These are phyloP conservation scores for Drosophila vallismaia DNA, from an alignment of 2,888 invertebrate genomes.

Conservation along the genomic window DNA sequence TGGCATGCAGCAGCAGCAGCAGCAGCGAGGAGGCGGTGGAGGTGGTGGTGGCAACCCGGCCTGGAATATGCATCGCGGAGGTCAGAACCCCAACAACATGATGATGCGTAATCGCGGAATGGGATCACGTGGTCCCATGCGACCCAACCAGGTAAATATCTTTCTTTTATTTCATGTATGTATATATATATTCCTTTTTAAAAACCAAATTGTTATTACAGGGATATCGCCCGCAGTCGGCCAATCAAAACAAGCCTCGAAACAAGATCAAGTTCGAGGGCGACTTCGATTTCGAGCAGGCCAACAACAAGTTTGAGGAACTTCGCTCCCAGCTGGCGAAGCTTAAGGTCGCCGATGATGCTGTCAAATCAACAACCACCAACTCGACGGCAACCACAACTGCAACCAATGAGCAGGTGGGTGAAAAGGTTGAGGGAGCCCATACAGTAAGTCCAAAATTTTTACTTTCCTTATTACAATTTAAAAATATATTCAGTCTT, in stretches of 20 bases:
- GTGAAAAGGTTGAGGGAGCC: conserved; percentile 38
- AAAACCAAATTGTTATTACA: conserved; percentile 26
- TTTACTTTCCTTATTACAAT: conserved; percentile 13
- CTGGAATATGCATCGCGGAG: conserved; percentile 83
- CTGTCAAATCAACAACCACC: conserved; percentile 61
- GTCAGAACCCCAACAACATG: conserved; percentile 78
- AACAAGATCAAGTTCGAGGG: conserved; percentile 94
- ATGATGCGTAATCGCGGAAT: conserved; percentile 80
- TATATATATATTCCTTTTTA: no score
- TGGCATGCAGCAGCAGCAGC: conserved; percentile 63
- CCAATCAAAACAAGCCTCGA: conserved; percentile 84
- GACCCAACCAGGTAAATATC: conserved; percentile 77
- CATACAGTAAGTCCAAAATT: conserved; percentile 27
- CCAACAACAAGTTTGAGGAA: conserved; percentile 98
- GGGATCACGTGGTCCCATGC: conserved; percentile 82
- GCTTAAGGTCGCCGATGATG: conserved; percentile 88
- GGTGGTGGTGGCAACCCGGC: conserved; percentile 77
- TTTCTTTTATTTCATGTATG: neutral
- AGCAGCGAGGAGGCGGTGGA: conserved; percentile 31
- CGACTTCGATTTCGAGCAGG: conserved; percentile 99
- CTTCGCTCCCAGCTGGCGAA: conserved; percentile 93
- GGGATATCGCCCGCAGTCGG: conserved; percentile 84
- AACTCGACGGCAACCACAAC: conserved; percentile 47
- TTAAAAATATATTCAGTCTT: neutral
- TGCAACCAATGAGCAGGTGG: conserved; percentile 84